A percentile compares a stretch with the other conserved stretches of the same genome.
Conservation (phyloP, 1,140 invertebrate genomes). For the Monomorium pharaonis region DNA sequence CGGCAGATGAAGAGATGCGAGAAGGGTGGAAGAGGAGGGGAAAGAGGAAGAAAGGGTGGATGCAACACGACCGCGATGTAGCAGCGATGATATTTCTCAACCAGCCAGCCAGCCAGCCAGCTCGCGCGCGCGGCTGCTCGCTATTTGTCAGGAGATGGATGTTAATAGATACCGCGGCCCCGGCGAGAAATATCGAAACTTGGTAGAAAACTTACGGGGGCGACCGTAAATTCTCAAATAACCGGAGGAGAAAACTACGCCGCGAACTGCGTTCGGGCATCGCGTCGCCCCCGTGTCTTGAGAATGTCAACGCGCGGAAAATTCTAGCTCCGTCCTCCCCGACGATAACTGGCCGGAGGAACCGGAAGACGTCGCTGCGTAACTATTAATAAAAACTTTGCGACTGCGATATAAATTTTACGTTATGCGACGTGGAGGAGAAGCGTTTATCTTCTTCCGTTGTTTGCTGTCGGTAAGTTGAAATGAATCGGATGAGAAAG, state of each 20-base stretch:
- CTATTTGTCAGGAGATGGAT: constrained; percentile 58
- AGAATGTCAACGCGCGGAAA: constrained; percentile 55
- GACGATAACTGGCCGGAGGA: constrained; percentile 42
- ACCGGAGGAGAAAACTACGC: constrained; percentile 37
- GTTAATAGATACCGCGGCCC: constrained; percentile 54
- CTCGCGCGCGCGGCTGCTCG: constrained; percentile 15
- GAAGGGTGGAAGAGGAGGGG: too few species aligned
- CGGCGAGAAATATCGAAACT: constrained; percentile 59
- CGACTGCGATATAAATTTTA: constrained; percentile 55
- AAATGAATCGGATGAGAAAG: constrained; percentile 33
- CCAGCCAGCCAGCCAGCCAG: too few species aligned
- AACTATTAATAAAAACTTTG: constrained; percentile 58
- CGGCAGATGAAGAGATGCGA: neutral
- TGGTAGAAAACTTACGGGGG: constrained; percentile 50
- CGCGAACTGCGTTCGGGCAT: constrained; percentile 32
- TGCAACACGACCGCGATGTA: constrained; percentile 37
- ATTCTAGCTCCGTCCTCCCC: constrained; percentile 39
- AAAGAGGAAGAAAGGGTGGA: neutral
- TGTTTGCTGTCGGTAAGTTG: constrained; percentile 53
- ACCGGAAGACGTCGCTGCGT: constrained; percentile 26
- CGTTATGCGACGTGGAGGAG: neutral
- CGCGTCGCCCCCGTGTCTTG: constrained; percentile 12
- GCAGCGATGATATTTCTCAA: constrained; percentile 49
- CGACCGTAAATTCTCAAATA: constrained; percentile 60
- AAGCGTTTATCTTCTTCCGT: constrained; percentile 48